Evolutionary conservation across 2,888 invertebrate genomes (phyloP), one percentile per base, ranked within the genome.

Genomic region (Drosophila formosana): DNA sequence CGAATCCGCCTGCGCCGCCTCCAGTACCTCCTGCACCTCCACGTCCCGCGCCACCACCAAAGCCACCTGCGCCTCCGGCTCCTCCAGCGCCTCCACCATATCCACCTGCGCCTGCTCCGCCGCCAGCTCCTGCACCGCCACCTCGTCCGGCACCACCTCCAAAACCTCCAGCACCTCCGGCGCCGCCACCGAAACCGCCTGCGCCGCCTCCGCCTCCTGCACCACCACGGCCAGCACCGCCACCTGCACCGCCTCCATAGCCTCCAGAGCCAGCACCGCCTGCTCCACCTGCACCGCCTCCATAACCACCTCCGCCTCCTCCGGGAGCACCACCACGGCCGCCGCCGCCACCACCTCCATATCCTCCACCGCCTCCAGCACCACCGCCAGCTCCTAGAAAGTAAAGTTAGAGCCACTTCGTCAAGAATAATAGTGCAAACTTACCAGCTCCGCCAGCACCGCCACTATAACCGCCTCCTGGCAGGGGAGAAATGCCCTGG

Each of bases 401-500:
- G 5, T 6, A 9, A 6, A 28, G 6, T 28, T 32, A 51, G 23
- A 49, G 2, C 26, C 57, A 11, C 3, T 6, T 0, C 2, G 1
- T n/a, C n/a, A n/a, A 2, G 2, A 9, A 25, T 41, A n/a, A 6
- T 18, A 32, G 7, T 3, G 6, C 3, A 18, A 9, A 56, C 72
- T 45, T 28, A 74, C 78, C 77, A 6, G 72, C 61, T 72, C 83
- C 77, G 3, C 73, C 74, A 34, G 77, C 53, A 32, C 81, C 76
- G 7, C 82, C 84, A 46, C 93, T 93, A 69, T 91, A 92, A 3
- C 90, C 91, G 45, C 91, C 91, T 23, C 92, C 94, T 4, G 93
- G 94, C 11, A 93, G 93, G 32, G 92, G 92, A 26, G 93, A 91
- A 56, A 91, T 91, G 25, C 91, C 91, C 50, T 91, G 91, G 2